Base-by-base conservation (phyloP, 2,797 vertebrate species). In the Dromococcyx pavoninus region DNA sequence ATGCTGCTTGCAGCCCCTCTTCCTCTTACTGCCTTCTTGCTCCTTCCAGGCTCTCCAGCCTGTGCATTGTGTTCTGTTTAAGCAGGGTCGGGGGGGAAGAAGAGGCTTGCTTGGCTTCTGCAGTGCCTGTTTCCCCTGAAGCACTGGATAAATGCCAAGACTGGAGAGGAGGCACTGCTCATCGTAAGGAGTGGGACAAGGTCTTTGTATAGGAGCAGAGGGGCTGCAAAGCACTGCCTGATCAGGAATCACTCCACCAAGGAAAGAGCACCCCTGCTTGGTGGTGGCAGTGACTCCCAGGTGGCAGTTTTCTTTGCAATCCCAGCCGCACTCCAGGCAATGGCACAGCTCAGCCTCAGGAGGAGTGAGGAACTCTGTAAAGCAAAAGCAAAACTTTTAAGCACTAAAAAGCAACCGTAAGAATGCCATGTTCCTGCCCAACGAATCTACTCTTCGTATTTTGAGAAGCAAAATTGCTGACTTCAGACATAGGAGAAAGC, bases 101-200 rank as follows among this genome's bases (percentile, higher is more conserved):
- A 30, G 22, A 24, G 3, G 14, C 27, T 16, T 53, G 13, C 28
- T 32, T 32, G 10, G 39, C 56, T 61, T 15, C 39, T 37, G 46
- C 27, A 22, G 37, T 9, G 37, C n/a, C 64, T 2, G 56, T n/a
- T 69, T 28, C 33, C 54, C 19, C 46, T 19, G 30, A 46, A 46
- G 39, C 56, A 16, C 53, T 0, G 0, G 37, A 14, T 12, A 37
- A 60, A n/a, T 1, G 4, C 53, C 3, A 9, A 46, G 48, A 23
- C 13, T 11, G 39, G 51, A 67, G 11, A 9, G n/a, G 53, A 48
- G 43, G 23, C 27, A 28, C 33, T 79, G 64, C 23, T 27, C 33
- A 22, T 33, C 53, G 2, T 48, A 11, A 21, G 65, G 53, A 43
- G 61, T 9, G 21, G 53, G 35, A 50, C 61, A 7, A 35, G 32